A percentile compares a stretch with the other conserved stretches of the same genome.
Conservation (phyloP, 2,888 invertebrate genomes). For the Luperina testacea region DNA sequence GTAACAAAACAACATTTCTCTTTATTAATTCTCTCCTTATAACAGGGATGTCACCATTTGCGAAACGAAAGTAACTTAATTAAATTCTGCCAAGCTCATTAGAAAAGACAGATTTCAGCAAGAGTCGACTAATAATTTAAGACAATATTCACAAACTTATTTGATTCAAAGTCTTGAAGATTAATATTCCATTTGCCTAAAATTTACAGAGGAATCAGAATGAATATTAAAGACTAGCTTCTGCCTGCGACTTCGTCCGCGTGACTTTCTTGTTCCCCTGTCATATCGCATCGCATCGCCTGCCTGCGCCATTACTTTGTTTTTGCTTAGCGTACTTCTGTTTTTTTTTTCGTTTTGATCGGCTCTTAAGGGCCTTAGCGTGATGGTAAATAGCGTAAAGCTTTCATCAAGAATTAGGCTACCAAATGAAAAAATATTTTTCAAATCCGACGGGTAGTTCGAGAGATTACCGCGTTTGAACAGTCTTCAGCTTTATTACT, state of each 20-base stretch:
- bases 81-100: conserved; percentile 58
- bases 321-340: no score
- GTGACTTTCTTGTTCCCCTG: neutral
- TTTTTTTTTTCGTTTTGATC: no score
- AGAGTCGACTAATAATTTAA: conserved; percentile 56
- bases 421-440: no score
- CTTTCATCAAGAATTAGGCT: no score
- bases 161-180: conserved; percentile 61
- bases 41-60: conserved; percentile 29
- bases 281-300: neutral
- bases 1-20: conserved; percentile 13
- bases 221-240: conserved; percentile 27
- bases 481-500: no score
- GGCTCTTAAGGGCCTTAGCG: no score
- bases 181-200: conserved; percentile 44
- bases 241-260: no score
- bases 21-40: conserved; percentile 13
- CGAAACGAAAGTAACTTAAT: conserved; percentile 40
- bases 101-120: conserved; percentile 75
- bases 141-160: conserved; percentile 58
- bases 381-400: no score
- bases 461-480: no score
- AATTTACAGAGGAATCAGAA: conserved; percentile 25
- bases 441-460: no score
- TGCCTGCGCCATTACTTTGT: no score